phyloP scores from a whole-genome alignment of 53 echinoderm and acorn worm species.

The Luidia sarsii region DNA sequence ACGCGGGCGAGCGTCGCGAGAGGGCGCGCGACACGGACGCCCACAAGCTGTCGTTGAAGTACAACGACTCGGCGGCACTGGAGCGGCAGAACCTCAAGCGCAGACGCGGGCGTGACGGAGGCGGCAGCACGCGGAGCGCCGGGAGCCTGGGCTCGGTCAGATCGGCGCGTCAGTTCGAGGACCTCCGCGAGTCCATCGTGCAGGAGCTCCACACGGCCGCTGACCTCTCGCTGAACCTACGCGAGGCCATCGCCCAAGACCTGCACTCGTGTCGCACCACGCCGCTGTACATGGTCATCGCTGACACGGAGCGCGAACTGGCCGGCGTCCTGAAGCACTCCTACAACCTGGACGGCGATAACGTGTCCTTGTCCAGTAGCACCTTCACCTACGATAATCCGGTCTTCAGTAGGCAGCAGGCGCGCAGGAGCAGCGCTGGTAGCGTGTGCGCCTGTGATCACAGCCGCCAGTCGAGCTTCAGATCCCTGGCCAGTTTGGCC shows the following conservation, averaged over 20 bases:
- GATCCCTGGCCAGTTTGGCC: conserved; percentile 88
- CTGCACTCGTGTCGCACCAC: conserved; percentile 71
- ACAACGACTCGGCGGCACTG: conserved; percentile 15
- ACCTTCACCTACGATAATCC: conserved; percentile 96
- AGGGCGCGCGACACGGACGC: not conserved
- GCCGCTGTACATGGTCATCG: conserved; percentile 93
- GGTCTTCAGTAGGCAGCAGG: conserved; percentile 68
- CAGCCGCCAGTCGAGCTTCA: conserved; percentile 91
- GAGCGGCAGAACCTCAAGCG: conserved; percentile 66
- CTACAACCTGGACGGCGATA: conserved; percentile 67
- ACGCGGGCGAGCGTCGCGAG: not conserved
- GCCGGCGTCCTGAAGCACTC: conserved; percentile 74
- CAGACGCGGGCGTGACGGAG: conserved; percentile 50
- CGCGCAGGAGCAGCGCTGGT: conserved; percentile 39
- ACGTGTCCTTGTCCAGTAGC: conserved; percentile 69
- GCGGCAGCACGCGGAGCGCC: conserved; percentile 67
- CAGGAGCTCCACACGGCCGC: conserved; percentile 82
- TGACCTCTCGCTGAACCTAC: conserved; percentile 77
- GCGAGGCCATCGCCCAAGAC: conserved; percentile 84
- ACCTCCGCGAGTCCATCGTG: conserved; percentile 79
- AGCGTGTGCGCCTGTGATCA: conserved; percentile 37
- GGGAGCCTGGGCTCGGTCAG: conserved; percentile 62
- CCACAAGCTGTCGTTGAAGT: conserved; percentile 28
- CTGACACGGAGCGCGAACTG: conserved; percentile 79
- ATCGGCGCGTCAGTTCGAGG: conserved; percentile 69